Evolutionary conservation across 2,113 vertebrate genomes (phyloP), one percentile per base, ranked within the genome.

Genomic region (Vicugna pacos): DNA sequence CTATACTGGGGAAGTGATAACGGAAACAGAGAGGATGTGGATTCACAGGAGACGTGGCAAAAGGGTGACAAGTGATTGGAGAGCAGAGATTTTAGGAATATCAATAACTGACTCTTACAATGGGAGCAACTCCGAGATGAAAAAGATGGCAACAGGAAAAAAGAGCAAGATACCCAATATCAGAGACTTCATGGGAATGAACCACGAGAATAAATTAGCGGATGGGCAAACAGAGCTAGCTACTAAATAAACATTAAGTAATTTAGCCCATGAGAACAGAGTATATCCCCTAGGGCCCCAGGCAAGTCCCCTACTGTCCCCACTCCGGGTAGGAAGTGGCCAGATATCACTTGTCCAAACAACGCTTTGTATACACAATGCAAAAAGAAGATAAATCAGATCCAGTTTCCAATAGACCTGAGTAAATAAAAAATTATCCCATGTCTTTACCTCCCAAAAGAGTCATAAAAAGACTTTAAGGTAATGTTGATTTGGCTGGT

Each of bases 391-490:
- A 80, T 42, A 93, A 67, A 81, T 50, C 58, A 73, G 62, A 95
- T 60, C 48, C 30, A 81, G 14, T 91, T 89, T 81, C 52, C 30
- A 69, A 85, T 3, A 77, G 35, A 94, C 48, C 73, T 89, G 89
- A 73, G 26, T 42, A 80, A 97, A 84, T 65, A 67, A 93, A 76
- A 97, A 93, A n/a, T 54, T 24, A 54, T 28, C 48, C 67, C 22
- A 81, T 50, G 17, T 52, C 60, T 94, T 46, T 64, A 32, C 46
- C 20, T 93, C 82, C 28, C 86, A 65, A 46, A 65, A 95, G 70
- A 75, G 17, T 80, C 69, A 89, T 73, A 67, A 92, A 85, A 85
- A 91, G 32, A 77, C 54, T 65, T 95, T 32, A 70, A 50, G 58
- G 38, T 52, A n/a, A 90, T 60, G 72, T n/a, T 86, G 67, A 84